phyloP scores from a whole-genome alignment of 2,113 vertebrate species.

The Larimichthys polyactis region DNA sequence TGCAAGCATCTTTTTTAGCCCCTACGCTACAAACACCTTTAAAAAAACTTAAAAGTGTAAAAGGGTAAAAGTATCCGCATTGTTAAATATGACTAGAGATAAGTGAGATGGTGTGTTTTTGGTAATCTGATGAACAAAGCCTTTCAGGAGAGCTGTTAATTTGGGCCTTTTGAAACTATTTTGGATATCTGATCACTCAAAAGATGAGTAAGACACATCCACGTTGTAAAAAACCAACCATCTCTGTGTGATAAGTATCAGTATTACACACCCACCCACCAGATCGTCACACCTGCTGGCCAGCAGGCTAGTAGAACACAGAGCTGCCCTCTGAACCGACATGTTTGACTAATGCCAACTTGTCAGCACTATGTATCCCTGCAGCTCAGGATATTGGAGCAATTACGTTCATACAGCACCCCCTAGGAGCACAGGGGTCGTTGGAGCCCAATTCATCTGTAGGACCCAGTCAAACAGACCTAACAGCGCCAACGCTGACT shows the following conservation, averaged over 20 bases:
- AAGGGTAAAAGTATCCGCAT: not conserved
- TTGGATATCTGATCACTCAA: not conserved
- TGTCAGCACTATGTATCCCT: conserved; percentile 74
- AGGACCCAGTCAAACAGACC: conserved; percentile 66
- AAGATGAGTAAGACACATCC: not conserved
- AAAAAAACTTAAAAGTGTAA: too few relatives aligned
- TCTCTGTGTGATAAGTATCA: conserved; percentile 50
- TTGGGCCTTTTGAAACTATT: not conserved
- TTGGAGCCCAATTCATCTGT: conserved; percentile 69
- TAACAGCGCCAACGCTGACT: conserved; percentile 61
- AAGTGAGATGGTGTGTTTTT: not conserved
- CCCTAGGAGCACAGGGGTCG: conserved; percentile 58
- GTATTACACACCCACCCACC: conserved; percentile 33
- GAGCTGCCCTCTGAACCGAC: conserved; percentile 57
- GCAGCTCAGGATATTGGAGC: conserved; percentile 78
- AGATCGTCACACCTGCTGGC: conserved; percentile 55
- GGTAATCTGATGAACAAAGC: not conserved
- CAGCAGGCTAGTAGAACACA: conserved; percentile 31
- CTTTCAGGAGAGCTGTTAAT: not conserved
- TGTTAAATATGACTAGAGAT: not conserved
- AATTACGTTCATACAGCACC: conserved; percentile 73
- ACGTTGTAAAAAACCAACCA: conserved; percentile 1
- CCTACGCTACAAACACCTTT: too few relatives aligned
- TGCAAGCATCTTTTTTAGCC: too few relatives aligned
- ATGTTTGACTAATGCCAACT: conserved; percentile 76